phyloP scores from a whole-genome alignment of 2,888 invertebrate species.

The Pachydiplax longipennis region DNA sequence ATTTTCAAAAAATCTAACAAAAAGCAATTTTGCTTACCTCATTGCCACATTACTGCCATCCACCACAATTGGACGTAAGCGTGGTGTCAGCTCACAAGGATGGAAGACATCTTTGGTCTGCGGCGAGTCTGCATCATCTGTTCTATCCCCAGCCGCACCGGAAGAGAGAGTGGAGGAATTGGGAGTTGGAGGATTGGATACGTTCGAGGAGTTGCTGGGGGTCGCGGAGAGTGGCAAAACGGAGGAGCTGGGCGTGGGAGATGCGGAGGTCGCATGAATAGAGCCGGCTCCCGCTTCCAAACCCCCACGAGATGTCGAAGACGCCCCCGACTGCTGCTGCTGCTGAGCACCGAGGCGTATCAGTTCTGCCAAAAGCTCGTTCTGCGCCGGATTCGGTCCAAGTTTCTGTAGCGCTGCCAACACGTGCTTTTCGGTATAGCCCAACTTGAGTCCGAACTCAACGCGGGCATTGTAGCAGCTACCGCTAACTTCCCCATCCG shows the following conservation, averaged over 20 bases:
- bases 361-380: conserved; percentile 87
- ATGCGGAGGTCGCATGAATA: conserved; percentile 52
- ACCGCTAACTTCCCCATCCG: conserved; percentile 51
- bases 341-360: conserved; percentile 76
- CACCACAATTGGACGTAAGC: conserved; percentile 79
- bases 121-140: conserved; percentile 35
- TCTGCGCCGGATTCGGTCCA: conserved; percentile 85
- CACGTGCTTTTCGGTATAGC: conserved; percentile 87
- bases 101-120: conserved; percentile 22
- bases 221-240: conserved; percentile 40
- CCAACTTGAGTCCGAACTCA: conserved; percentile 90
- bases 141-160: conserved; percentile 43
- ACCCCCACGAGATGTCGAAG: conserved; percentile 52
- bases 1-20: no score
- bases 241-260: conserved; percentile 50
- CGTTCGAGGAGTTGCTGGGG: conserved; percentile 15
- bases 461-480: conserved; percentile 69
- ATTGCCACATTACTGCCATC: conserved; percentile 96
- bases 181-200: neutral
- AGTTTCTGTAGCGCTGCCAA: conserved; percentile 82
- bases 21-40: conserved; percentile 66
- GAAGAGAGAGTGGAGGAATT: conserved; percentile 50
- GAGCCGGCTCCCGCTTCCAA: neutral
- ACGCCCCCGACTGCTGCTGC: conserved; percentile 56
- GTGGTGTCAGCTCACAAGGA: conserved; percentile 46